Evolutionary conservation across 2,113 vertebrate genomes (phyloP).

Genomic region (Benitochromis conjunctus): DNA sequence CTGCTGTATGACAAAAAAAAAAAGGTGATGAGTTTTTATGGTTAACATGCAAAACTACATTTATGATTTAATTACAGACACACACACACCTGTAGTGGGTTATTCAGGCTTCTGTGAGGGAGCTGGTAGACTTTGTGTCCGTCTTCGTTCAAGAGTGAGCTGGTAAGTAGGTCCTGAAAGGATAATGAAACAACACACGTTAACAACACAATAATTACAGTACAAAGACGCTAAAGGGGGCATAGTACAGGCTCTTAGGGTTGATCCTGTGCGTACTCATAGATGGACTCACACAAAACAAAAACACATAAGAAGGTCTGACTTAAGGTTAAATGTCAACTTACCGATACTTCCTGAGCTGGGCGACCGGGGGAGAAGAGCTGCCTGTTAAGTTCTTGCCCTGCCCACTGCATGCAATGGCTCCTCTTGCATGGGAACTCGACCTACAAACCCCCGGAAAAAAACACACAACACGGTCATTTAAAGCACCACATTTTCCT

Average conservation of each 20-base stretch:
- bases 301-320: not conserved
- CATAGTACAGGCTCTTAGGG: not conserved
- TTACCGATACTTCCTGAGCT: constrained; percentile 85
- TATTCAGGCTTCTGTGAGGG: constrained; percentile 79
- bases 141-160: constrained; percentile 84
- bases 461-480: not conserved
- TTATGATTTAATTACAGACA: not conserved
- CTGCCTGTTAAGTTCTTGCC: constrained; percentile 83
- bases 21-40: not conserved
- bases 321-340: constrained; percentile 14
- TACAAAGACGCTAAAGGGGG: not conserved
- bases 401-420: constrained; percentile 90
- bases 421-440: constrained; percentile 86
- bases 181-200: not conserved
- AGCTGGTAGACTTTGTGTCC: constrained; percentile 82
- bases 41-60: not conserved
- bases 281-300: not conserved
- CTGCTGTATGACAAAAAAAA: not conserved
- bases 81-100: constrained; percentile 81
- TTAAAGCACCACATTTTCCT: not conserved
- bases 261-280: not conserved
- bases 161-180: constrained; percentile 87
- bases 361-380: constrained; percentile 84
- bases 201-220: not conserved
- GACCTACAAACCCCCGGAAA: constrained; percentile 71